Percentiles rank a stretch among this genome's conserved stretches.
phyloP scores from a whole-genome alignment of 1,140 invertebrate species.

The Neodiprion pinetum region DNA sequence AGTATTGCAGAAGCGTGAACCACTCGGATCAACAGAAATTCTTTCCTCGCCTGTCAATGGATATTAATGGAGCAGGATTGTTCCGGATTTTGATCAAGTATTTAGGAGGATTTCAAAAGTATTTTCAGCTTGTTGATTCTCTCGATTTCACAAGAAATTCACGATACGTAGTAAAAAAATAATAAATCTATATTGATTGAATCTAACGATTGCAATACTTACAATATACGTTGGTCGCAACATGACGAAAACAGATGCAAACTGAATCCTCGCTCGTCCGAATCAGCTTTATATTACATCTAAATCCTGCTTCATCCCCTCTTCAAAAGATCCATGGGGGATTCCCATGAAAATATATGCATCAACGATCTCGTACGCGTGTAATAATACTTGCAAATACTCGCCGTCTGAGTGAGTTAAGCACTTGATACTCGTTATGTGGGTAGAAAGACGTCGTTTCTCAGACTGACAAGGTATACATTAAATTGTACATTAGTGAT shows the following conservation, averaged over 20 bases:
- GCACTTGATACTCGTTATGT: no score
- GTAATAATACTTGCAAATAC: no score
- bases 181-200: background rate
- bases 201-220: background rate
- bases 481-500: no score
- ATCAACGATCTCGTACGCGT: no score
- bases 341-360: background rate
- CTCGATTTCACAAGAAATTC: no score
- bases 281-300: background rate
- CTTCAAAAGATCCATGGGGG: background rate
- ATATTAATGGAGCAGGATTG: background rate
- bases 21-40: background rate
- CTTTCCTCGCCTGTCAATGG: background rate
- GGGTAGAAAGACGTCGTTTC: no score
- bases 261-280: background rate
- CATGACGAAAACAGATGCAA: background rate
- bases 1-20: background rate
- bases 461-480: no score
- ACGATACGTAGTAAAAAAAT: conserved; percentile 7
- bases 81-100: background rate
- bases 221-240: background rate
- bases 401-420: no score
- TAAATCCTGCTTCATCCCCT: background rate
- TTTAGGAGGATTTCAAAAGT: background rate
- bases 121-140: background rate